Conservation (phyloP, 2,888 invertebrate genomes). For the Drosophila limbata region DNA sequence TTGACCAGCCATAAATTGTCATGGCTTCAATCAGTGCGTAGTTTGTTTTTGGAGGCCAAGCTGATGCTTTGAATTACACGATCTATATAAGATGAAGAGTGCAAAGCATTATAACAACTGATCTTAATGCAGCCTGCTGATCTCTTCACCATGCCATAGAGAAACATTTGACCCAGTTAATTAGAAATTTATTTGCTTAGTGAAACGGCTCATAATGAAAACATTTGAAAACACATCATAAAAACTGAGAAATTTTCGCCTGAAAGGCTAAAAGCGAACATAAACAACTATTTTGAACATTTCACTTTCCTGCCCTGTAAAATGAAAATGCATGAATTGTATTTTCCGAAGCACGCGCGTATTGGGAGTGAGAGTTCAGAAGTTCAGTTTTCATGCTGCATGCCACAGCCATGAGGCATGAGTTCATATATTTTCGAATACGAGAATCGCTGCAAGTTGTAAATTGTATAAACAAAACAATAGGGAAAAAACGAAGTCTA, state of each 20-base stretch:
- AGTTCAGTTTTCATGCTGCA: slow-evolving; percentile 53
- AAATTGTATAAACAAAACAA: slow-evolving; percentile 10
- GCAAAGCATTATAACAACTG: not conserved
- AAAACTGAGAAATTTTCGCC: slow-evolving; percentile 42
- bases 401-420: slow-evolving; percentile 25
- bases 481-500: slow-evolving; percentile 11
- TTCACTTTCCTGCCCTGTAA: slow-evolving; percentile 36
- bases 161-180: slow-evolving; percentile 21
- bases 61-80: slow-evolving; percentile 15
- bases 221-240: slow-evolving; percentile 79
- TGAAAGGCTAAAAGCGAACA: slow-evolving; percentile 57
- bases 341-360: slow-evolving; percentile 48
- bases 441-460: slow-evolving; percentile 8
- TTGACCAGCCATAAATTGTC: slow-evolving; percentile 30
- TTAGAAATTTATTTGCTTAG: slow-evolving; percentile 68
- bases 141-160: slow-evolving; percentile 1
- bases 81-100: not conserved
- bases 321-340: slow-evolving; percentile 57
- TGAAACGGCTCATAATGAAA: slow-evolving; percentile 72
- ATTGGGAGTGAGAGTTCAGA: slow-evolving; percentile 33
- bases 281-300: slow-evolving; percentile 67
- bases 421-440: slow-evolving; percentile 11
- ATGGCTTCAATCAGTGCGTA: slow-evolving; percentile 55
- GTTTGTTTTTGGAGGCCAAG: slow-evolving; percentile 43
- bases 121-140: slow-evolving; percentile 3